A percentile compares a stretch with the other conserved stretches of the same genome.
phyloP scores from a whole-genome alignment of 2,113 vertebrate genomes.

The Vireo altiloquus region DNA sequence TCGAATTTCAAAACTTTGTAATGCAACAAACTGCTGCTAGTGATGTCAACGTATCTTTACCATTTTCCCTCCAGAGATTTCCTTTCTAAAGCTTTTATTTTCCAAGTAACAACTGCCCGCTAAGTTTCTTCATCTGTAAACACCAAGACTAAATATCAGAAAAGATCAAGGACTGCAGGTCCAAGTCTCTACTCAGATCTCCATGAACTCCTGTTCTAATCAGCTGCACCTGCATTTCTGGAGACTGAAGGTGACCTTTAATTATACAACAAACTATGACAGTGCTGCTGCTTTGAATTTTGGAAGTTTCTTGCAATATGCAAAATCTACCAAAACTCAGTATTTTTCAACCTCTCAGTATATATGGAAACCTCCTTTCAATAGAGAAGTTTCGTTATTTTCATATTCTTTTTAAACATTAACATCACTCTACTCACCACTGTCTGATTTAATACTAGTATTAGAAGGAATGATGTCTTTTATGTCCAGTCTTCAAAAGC shows the following conservation, averaged over 20 bases:
- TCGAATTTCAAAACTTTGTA: neutral
- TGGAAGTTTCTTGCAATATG: neutral
- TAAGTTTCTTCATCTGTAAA: neutral
- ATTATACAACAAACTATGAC: neutral
- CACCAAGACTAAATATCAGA: neutral
- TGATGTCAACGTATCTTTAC: neutral
- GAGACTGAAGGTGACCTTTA: conserved; percentile 20
- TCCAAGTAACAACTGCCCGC: neutral
- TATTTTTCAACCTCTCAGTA: neutral
- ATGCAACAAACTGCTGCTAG: neutral
- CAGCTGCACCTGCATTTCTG: neutral
- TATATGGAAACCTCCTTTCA: neutral
- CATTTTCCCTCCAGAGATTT: neutral
- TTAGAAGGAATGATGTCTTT: neutral
- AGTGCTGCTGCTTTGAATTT: neutral
- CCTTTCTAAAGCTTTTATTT: neutral
- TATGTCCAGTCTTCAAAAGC: neutral
- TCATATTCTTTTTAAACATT: neutral
- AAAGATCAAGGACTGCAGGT: neutral
- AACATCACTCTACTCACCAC: neutral
- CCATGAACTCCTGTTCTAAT: neutral
- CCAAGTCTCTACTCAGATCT: neutral
- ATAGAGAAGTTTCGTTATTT: neutral
- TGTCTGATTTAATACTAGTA: neutral
- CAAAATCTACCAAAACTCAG: neutral